Percentiles rank a stretch among this genome's conserved stretches.
These are phyloP conservation scores for Conus betulinus DNA, from an alignment of 1,140 invertebrate genomes.

Conservation along the genomic window DNA sequence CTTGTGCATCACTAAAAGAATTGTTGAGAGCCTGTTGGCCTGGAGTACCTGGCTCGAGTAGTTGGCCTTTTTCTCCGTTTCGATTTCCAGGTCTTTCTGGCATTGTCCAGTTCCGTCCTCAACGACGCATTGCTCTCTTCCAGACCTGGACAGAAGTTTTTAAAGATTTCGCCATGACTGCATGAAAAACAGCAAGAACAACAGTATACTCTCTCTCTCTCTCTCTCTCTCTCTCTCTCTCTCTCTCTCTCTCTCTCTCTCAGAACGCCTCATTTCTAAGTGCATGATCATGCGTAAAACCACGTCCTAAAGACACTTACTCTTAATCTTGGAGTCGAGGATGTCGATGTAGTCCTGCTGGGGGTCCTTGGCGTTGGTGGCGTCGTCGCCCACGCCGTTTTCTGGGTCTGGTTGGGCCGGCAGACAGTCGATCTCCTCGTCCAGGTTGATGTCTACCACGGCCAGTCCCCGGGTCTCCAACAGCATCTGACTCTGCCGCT, in stretches of 20 bases:
- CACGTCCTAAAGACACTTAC: background rate
- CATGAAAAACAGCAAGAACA: background rate
- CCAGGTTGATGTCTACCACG: slow-evolving; percentile 16
- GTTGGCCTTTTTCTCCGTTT: background rate
- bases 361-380: background rate
- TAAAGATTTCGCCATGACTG: background rate
- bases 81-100: background rate
- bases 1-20: too few relatives aligned
- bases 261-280: background rate
- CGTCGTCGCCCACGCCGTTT: too few relatives aligned
- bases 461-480: background rate
- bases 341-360: slow-evolving; percentile 2
- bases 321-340: slow-evolving; percentile 12
- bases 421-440: slow-evolving; percentile 28
- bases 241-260: background rate
- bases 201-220: background rate
- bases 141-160: background rate
- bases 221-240: too few relatives aligned
- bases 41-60: background rate
- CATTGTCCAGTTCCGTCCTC: background rate
- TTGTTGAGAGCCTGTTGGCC: background rate
- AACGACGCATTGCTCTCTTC: background rate
- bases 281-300: too few relatives aligned
- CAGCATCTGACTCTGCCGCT: slow-evolving; percentile 43
- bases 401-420: too few relatives aligned